Percentiles rank a stretch among this genome's conserved stretches.
Conservation (phyloP, 1,140 invertebrate genomes). For the Nasonia giraulti region DNA sequence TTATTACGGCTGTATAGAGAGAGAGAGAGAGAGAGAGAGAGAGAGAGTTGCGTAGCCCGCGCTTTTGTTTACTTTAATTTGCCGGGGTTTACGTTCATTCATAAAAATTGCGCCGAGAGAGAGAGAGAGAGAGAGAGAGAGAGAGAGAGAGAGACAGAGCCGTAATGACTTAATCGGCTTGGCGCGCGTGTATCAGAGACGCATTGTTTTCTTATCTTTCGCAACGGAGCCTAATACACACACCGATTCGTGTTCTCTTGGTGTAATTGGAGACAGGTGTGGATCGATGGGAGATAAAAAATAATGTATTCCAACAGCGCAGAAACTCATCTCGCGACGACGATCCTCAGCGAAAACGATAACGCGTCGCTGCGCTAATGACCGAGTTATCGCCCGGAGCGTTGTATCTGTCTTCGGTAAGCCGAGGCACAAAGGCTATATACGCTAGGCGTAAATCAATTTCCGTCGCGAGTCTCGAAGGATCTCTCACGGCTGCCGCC, state of each 20-base stretch:
- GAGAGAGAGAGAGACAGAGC: no score
- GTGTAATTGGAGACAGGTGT: no score
- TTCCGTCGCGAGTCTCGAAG: slow-evolving; percentile 27
- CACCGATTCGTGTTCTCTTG: neutral
- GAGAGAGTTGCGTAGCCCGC: neutral
- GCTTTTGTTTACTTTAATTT: neutral
- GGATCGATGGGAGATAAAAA: no score
- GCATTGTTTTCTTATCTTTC: neutral
- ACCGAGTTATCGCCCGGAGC: neutral
- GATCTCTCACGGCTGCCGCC: slow-evolving; percentile 25
- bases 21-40: no score
- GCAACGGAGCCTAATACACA: neutral
- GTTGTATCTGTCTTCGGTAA: no score
- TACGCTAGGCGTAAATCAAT: slow-evolving; percentile 36
- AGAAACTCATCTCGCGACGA: no score
- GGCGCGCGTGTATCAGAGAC: neutral
- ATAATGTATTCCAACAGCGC: no score
- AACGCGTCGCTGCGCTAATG: neutral
- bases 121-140: no score
- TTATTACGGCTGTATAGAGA: neutral
- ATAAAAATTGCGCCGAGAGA: no score
- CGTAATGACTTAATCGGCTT: neutral
- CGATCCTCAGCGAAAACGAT: neutral
- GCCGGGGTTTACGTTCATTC: no score
- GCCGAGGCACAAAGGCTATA: neutral